Evolutionary conservation across 2,113 vertebrate genomes (phyloP).

Genomic region (Xenus cinereus): DNA sequence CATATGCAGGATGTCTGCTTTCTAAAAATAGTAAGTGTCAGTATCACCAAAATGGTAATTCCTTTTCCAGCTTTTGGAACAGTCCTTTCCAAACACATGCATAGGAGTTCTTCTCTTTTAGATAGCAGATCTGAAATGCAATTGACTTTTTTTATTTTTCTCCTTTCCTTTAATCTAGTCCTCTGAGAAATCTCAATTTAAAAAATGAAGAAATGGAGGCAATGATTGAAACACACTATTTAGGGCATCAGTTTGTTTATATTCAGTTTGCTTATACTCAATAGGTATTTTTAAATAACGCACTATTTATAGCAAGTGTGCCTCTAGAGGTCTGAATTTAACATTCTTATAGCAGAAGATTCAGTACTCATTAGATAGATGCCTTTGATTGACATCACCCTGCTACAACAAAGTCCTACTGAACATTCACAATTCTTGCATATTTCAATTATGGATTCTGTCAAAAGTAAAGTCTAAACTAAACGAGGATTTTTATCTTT

Average conservation of each 20-base stretch:
- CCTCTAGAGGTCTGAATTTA: not conserved
- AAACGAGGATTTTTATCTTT: not conserved
- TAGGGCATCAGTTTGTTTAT: not conserved
- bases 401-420: not conserved
- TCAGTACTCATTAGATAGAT: not conserved
- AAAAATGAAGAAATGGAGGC: not conserved
- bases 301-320: not conserved
- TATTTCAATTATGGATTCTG: not conserved
- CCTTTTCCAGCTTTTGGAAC: slow-evolving; percentile 11
- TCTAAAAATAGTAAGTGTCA: slow-evolving; percentile 28
- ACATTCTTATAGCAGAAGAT: not conserved
- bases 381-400: not conserved
- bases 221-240: not conserved
- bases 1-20: not conserved
- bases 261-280: not conserved
- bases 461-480: not conserved
- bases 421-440: not conserved
- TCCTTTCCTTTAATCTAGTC: not conserved
- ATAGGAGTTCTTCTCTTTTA: not conserved
- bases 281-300: not conserved
- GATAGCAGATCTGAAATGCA: not conserved
- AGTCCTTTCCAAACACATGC: not conserved
- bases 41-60: slow-evolving; percentile 28
- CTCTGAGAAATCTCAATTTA: not conserved
- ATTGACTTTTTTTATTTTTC: not conserved